Evolutionary conservation across 2,113 vertebrate genomes (phyloP), one percentile per base, ranked within the genome.

Genomic region (Scartelaos histophorus): DNA sequence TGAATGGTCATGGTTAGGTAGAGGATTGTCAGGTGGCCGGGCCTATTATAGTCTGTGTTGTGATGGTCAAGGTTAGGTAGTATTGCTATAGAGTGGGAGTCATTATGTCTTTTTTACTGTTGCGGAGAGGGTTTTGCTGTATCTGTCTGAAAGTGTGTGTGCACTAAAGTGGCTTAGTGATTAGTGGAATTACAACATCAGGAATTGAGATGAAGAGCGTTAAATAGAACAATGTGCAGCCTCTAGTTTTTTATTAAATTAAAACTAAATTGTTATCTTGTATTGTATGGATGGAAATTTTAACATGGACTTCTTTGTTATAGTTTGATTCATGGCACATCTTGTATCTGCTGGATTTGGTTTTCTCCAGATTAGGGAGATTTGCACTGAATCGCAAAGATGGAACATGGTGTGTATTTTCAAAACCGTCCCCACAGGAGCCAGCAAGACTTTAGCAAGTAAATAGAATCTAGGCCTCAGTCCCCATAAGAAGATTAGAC

Each of bases 401-500:
- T 65, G 74, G 56, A 79, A 65, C 0, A 54, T 66, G 51, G 61
- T 60, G 70, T 73, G 69, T 68, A 69, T 75, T 58, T 67, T 58
- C 80, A 67, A 64, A 70, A 62, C 73, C 21, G 66, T 25, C 57
- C 34, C 72, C 19, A 75, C 69, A 73, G 73, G 78, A 85, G 85
- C 83, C 82, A 16, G 47, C 76, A 87, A 90, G 87, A 90, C 79
- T 91, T 89, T 71, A 82, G 81, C 83, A 91, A 92, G 88, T 87
- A 92, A 92, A 94, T 89, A 85, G 92, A 94, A 90, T 92, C 62
- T 92, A 92, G 89, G 82, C 91, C 84, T 76, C 92, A 90, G 94
- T 92, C 92, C 86, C 91, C 94, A 34, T 61, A 95, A 95, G 92
- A 92, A 94, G 94, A 97, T 96, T 95, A 95, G 86, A 93, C 90